These are phyloP conservation scores for Parasteatoda lunata DNA, from an alignment of 2,888 invertebrate genomes.

Conservation along the genomic window DNA sequence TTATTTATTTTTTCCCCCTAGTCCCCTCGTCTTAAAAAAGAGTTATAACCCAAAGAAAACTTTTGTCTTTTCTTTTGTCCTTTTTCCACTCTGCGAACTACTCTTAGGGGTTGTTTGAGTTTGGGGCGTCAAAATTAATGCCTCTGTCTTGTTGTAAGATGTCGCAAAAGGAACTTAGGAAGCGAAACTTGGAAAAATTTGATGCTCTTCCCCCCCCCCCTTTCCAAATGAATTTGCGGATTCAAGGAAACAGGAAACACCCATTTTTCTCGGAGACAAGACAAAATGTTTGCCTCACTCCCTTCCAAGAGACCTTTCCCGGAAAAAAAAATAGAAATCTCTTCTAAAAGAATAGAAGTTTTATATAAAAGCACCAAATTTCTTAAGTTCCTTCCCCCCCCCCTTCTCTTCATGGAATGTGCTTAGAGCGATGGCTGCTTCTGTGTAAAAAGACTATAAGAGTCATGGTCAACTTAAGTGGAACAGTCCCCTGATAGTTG, in stretches of 20 bases:
- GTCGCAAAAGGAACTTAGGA: conserved; percentile 9
- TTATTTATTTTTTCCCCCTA: no score
- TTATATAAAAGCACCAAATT: not conserved
- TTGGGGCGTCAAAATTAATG: conserved; percentile 36
- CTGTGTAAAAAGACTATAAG: conserved; percentile 19
- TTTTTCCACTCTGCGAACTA: not conserved
- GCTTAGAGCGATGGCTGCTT: not conserved
- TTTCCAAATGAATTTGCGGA: conserved; percentile 59
- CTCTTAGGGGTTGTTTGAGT: conserved; percentile 34
- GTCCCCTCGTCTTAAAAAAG: no score
- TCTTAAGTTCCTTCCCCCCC: not conserved
- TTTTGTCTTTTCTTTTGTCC: not conserved
- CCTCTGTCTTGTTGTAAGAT: conserved; percentile 39
- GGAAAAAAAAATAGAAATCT: not conserved
- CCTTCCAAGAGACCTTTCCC: not conserved
- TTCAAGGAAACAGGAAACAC: conserved; percentile 52
- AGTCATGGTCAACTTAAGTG: conserved; percentile 60
- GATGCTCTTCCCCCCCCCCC: not conserved
- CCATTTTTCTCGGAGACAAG: conserved; percentile 51
- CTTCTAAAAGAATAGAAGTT: conserved; percentile 2
- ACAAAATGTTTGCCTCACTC: conserved; percentile 8
- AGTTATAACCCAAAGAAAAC: no score
- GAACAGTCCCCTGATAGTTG: conserved; percentile 17
- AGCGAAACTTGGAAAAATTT: conserved; percentile 22
- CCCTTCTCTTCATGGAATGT: conserved; percentile 16